Evolutionary conservation across 2,113 vertebrate species (phyloP), one percentile per base, ranked within the genome.

Genomic region (Epinephelus lanceolatus): DNA sequence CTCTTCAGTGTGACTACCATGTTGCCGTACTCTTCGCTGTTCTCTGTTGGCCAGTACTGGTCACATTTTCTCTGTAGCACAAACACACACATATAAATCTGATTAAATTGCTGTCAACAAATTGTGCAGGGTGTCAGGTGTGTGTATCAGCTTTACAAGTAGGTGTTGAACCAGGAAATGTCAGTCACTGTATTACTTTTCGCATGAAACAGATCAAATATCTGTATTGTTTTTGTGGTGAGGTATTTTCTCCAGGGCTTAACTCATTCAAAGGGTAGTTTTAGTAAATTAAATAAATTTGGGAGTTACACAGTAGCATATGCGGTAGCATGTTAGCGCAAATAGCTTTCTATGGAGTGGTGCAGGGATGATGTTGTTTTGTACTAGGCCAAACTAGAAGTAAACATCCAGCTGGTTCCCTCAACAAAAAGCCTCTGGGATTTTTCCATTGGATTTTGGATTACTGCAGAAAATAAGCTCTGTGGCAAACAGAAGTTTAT

Each of bases 31-130:
- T 98, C 97, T 85, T 99, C 98, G 2, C 95, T 97, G 84, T 97
- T 98, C 92, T 99, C 98, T 0, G 95, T 95, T 0, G 98, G 98
- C 98, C 97, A 99, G 88, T 99, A 99, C 90, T 99, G 97, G 71
- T 99, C 97, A 13, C 97, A 99, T 90, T 99, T 99, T 83, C 97
- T 96, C 98, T 99, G 95, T 19, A 65, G 23, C 55, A 53, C 19
- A 82, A 47, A 73, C 19, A 83, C 42, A 83, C 33, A 71, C 78
- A 62, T 12, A 40, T 0, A 0, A 23, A 10, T 59, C 13, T 65
- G 40, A 71, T 59, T n/a, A 6, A 78, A 18, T 30, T 12, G 12
- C 23, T 37, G 12, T 67, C 49, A 49, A 15, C 52, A 17, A n/a
- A 60, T 45, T 53, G 13, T 25, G 18, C 3, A 40, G 62, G 3